A percentile compares a stretch with the other conserved stretches of the same genome.
Conservation (phyloP, 2,888 invertebrate genomes). For the Epinotia ramella region DNA sequence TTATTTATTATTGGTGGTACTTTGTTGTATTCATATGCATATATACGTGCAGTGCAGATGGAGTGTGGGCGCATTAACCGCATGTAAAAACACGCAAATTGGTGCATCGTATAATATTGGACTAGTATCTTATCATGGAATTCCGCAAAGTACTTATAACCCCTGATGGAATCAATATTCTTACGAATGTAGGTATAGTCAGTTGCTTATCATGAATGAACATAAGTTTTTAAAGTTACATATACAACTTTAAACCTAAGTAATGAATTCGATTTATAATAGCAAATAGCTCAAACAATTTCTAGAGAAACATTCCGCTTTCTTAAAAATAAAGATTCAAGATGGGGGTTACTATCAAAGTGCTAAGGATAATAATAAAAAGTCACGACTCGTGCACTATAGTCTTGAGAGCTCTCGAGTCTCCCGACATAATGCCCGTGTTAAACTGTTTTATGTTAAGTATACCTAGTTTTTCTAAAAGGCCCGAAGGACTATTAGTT, state of each 20-base stretch:
- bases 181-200: too few species aligned
- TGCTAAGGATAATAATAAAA: conserved; percentile 35
- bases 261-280: not conserved
- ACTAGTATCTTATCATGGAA: too few species aligned
- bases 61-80: too few species aligned
- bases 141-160: too few species aligned
- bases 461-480: conserved; percentile 10
- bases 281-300: conserved; percentile 11
- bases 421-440: conserved; percentile 15
- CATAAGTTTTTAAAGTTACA: too few species aligned
- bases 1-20: too few species aligned
- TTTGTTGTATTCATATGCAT: too few species aligned
- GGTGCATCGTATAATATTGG: too few species aligned
- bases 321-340: conserved; percentile 31
- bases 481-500: not conserved
- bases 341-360: conserved; percentile 15
- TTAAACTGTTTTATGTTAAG: conserved; percentile 20
- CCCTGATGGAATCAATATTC: too few species aligned
- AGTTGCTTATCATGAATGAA: too few species aligned
- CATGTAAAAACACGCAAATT: too few species aligned
- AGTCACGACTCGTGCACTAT: conserved; percentile 27
- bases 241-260: not conserved
- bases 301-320: conserved; percentile 12
- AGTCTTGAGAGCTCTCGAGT: conserved; percentile 9
- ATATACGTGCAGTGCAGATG: too few species aligned